Percentiles rank a stretch among this genome's conserved stretches.
These are phyloP conservation scores for Nyleta sp. DNA, from an alignment of 2,888 invertebrate species.

Conservation along the genomic window DNA sequence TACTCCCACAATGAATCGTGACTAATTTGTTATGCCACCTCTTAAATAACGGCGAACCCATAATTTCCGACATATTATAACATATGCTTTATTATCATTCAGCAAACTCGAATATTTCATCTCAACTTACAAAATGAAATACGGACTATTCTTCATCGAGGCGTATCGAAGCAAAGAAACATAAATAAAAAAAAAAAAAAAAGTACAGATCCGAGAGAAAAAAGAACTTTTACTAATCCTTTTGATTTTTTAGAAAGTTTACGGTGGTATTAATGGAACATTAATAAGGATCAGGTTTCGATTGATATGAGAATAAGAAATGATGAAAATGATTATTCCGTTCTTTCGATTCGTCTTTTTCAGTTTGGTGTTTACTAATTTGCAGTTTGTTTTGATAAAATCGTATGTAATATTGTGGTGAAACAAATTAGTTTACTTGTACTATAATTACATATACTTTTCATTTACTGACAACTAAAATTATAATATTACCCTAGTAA, in stretches of 20 bases:
- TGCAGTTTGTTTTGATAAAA: too few relatives aligned
- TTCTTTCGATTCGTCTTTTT: too few relatives aligned
- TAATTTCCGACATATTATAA: conserved; percentile 41
- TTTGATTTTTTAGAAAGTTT: conserved; percentile 48
- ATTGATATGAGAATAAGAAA: background rate
- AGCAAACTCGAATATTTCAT: conserved; percentile 29
- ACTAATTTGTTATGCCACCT: conserved; percentile 51
- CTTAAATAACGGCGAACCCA: conserved; percentile 42
- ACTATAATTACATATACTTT: too few relatives aligned
- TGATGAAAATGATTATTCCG: background rate
- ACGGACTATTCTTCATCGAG: conserved; percentile 13
- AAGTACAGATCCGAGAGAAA: background rate
- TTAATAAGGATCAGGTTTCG: conserved; percentile 19
- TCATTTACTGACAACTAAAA: too few relatives aligned
- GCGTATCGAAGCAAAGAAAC: background rate
- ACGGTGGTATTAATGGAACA: conserved; percentile 25
- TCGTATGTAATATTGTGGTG: too few relatives aligned
- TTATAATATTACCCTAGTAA: too few relatives aligned
- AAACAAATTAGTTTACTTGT: too few relatives aligned
- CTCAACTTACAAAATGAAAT: conserved; percentile 15
- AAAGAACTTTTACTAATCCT: conserved; percentile 25
- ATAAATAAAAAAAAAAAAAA: background rate
- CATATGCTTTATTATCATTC: conserved; percentile 39
- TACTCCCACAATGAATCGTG: conserved; percentile 46
- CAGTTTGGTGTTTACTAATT: too few relatives aligned